Evolutionary conservation across 1,140 invertebrate species (phyloP).

Genomic region (Macrobrachium nipponense): DNA sequence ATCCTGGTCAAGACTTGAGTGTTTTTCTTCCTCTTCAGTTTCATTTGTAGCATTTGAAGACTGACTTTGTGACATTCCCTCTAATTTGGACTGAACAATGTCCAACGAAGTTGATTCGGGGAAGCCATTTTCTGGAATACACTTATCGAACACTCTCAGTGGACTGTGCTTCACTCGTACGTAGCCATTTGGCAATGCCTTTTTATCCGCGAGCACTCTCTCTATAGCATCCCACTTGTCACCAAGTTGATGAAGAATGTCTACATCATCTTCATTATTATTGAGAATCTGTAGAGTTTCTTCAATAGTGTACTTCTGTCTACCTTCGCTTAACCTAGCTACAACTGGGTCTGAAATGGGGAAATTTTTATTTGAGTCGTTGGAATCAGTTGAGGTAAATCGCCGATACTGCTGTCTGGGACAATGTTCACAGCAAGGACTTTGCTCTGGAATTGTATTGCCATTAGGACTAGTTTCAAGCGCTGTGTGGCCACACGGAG

Average conservation of each 20-base stretch:
- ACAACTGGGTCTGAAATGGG: conserved; percentile 38
- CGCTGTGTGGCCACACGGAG: conserved; percentile 44
- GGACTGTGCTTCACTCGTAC: conserved; percentile 40
- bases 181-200: conserved; percentile 50
- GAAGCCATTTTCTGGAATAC: conserved; percentile 48
- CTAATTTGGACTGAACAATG: conserved; percentile 42
- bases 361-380: conserved; percentile 60
- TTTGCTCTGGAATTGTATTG: conserved; percentile 50
- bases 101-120: conserved; percentile 51
- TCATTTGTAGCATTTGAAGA: conserved; percentile 41
- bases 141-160: conserved; percentile 41
- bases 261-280: conserved; percentile 59
- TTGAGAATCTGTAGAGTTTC: conserved; percentile 54
- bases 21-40: conserved; percentile 42
- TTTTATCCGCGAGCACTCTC: conserved; percentile 49
- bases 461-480: conserved; percentile 59
- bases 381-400: conserved; percentile 57
- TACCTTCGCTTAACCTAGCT: conserved; percentile 23
- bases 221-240: conserved; percentile 58
- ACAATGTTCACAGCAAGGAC: conserved; percentile 58
- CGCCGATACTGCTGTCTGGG: conserved; percentile 53
- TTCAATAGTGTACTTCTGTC: conserved; percentile 45
- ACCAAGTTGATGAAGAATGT: conserved; percentile 55
- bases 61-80: conserved; percentile 38
- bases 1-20: conserved; percentile 47